Evolutionary conservation across 2,888 invertebrate species (phyloP).

Genomic region (Acronicta alni): DNA sequence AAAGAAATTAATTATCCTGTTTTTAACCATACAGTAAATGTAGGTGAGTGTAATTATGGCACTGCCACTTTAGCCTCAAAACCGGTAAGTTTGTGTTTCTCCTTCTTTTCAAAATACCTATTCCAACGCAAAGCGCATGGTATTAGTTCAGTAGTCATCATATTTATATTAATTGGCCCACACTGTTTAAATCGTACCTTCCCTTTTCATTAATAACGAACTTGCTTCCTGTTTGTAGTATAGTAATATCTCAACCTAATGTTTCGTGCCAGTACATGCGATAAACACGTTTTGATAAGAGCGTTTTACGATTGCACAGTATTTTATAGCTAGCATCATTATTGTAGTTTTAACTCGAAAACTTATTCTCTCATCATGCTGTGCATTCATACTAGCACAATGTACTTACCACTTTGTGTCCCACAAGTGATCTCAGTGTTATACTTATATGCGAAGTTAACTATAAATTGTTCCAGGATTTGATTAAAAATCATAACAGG

Average conservation of each 20-base stretch:
- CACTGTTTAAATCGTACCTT: background rate
- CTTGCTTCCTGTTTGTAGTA: constrained; percentile 23
- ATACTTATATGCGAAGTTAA: constrained; percentile 34
- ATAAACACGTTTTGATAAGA: constrained; percentile 54
- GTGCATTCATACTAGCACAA: constrained; percentile 8
- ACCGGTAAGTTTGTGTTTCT: constrained; percentile 31
- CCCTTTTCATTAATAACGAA: constrained; percentile 2
- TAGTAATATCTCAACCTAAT: constrained; percentile 33
- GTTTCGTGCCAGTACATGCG: constrained; percentile 24
- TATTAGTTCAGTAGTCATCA: background rate
- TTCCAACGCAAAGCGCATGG: background rate
- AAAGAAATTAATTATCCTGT: constrained; percentile 52
- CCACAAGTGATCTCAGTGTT: constrained; percentile 10
- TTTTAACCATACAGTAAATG: constrained; percentile 61
- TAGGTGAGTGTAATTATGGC: constrained; percentile 70
- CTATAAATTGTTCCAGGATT: constrained; percentile 77
- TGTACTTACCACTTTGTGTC: constrained; percentile 6
- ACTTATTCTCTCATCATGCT: constrained; percentile 6
- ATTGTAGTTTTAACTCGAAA: constrained; percentile 15
- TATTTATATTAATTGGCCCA: background rate
- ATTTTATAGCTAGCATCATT: constrained; percentile 33
- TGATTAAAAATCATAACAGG: constrained; percentile 69
- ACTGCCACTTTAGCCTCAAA: constrained; percentile 9
- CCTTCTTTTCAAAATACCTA: background rate
- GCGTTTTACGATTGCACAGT: constrained; percentile 48